These are phyloP conservation scores for Oceanodroma leucorhoa DNA, from an alignment of 2,797 vertebrate genomes.

Conservation along the genomic window DNA sequence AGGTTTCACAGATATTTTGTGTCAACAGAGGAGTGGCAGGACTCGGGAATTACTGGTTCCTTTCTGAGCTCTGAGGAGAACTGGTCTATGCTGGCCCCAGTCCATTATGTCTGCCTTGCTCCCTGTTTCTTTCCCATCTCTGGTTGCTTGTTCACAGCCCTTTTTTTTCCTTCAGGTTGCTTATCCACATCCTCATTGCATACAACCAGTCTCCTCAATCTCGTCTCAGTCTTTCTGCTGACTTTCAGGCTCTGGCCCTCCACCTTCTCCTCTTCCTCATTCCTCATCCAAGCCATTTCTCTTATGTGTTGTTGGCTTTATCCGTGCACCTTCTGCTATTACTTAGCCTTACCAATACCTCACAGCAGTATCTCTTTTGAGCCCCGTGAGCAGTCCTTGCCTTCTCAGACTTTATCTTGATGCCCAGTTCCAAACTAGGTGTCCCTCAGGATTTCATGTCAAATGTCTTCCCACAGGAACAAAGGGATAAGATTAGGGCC, in stretches of 20 bases:
- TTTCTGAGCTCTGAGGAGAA: not conserved
- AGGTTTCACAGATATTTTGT: not conserved
- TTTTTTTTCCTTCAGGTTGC: not conserved
- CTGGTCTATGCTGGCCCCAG: fast-evolving
- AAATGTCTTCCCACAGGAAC: not conserved
- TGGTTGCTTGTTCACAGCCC: not conserved
- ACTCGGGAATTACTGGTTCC: not conserved
- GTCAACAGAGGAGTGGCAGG: not conserved
- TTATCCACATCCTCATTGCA: not conserved
- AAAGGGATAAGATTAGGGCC: not conserved
- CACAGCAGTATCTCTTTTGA: not conserved
- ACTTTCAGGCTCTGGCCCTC: not conserved
- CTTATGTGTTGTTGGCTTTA: not conserved
- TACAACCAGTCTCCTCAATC: not conserved
- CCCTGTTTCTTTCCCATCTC: not conserved
- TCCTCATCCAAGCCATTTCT: not conserved
- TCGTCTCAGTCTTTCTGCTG: not conserved
- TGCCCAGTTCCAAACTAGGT: not conserved
- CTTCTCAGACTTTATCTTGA: not conserved
- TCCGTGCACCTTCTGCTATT: not conserved
- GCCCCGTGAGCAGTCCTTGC: not conserved
- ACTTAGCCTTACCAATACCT: not conserved
- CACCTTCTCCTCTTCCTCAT: not conserved
- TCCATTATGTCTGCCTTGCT: not conserved
- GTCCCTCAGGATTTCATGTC: not conserved